phyloP scores from a whole-genome alignment of 2,797 vertebrate genomes.

The Mareca strepera region DNA sequence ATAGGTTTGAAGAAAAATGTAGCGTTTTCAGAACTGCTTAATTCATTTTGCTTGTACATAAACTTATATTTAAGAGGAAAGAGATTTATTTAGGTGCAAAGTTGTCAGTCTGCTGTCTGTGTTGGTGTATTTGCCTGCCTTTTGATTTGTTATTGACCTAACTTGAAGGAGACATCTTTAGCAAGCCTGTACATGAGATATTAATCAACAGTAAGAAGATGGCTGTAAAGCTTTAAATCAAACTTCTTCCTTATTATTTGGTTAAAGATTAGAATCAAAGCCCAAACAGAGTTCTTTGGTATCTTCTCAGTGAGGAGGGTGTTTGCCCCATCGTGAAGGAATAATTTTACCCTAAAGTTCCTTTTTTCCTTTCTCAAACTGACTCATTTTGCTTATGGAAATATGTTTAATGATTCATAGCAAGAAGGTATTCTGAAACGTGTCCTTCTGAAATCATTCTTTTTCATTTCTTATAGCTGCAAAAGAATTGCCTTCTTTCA shows the following conservation, averaged over 20 bases:
- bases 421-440: not conserved
- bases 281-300: not conserved
- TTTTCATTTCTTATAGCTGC: constrained; percentile 82
- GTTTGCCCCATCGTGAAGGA: not conserved
- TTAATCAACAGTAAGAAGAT: too few species aligned
- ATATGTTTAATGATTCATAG: not conserved
- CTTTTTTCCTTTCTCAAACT: not conserved
- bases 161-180: too few species aligned
- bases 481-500: constrained; percentile 98
- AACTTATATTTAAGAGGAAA: not conserved
- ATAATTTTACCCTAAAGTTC: not conserved
- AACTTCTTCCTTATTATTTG: not conserved
- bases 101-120: too few species aligned
- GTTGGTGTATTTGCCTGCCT: too few species aligned
- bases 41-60: not conserved
- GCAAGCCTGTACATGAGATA: too few species aligned
- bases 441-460: not conserved
- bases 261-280: not conserved
- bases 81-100: too few species aligned
- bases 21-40: not conserved
- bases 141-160: too few species aligned
- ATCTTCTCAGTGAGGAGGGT: not conserved
- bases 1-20: not conserved
- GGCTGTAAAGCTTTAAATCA: too few species aligned
- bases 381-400: not conserved